Conservation (phyloP, 2,797 vertebrate species). For the Pitangus sulphuratus region DNA sequence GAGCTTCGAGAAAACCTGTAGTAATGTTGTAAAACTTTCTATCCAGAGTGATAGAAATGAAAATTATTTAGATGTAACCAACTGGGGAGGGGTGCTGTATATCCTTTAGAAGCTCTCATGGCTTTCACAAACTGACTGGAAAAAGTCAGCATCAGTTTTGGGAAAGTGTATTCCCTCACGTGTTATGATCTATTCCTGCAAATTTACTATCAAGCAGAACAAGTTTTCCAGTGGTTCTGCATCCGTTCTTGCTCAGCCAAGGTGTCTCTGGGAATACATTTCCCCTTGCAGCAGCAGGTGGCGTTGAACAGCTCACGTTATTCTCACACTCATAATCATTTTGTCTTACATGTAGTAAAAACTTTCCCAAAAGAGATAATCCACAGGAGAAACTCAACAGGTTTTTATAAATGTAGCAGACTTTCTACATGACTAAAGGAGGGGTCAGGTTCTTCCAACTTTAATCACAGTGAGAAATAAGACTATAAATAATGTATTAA, state of each 20-base stretch:
- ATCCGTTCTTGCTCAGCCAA: constrained; percentile 30
- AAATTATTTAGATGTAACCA: background rate
- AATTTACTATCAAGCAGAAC: background rate
- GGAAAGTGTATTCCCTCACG: background rate
- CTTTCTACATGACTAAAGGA: background rate
- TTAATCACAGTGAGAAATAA: background rate
- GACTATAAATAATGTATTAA: background rate
- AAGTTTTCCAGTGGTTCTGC: background rate
- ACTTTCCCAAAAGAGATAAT: background rate
- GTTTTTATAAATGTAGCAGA: background rate
- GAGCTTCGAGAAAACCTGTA: background rate
- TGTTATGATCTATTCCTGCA: background rate
- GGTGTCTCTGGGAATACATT: constrained; percentile 50
- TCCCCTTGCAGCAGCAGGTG: constrained; percentile 59
- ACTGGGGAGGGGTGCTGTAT: background rate
- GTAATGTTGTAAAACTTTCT: background rate
- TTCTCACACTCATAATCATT: constrained; percentile 2
- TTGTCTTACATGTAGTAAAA: background rate
- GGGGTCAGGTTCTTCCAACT: background rate
- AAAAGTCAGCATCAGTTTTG: background rate
- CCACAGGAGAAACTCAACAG: background rate
- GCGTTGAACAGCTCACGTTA: constrained; percentile 22
- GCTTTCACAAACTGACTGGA: background rate
- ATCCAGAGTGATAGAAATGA: background rate
- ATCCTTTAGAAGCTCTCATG: background rate